phyloP scores from a whole-genome alignment of 2,888 invertebrate species.

The Lepidocyrtoides sp. region DNA sequence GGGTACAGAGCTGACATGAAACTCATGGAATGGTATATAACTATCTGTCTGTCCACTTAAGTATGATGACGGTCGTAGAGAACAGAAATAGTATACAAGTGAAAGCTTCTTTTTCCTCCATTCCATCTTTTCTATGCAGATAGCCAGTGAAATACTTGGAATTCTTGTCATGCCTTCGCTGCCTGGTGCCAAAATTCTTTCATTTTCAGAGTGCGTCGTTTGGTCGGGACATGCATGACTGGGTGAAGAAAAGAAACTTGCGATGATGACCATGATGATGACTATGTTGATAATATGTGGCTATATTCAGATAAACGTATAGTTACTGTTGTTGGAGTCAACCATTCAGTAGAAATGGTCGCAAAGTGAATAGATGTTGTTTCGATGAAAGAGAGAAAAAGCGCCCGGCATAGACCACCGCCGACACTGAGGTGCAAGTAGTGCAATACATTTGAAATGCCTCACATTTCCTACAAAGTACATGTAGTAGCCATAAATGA shows the following conservation, averaged over 20 bases:
- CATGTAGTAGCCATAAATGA: conserved; percentile 48
- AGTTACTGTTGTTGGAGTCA: neutral
- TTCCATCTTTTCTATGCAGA: neutral
- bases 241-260: conserved; percentile 42
- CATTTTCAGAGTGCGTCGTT: conserved; percentile 59
- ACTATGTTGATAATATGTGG: conserved; percentile 50
- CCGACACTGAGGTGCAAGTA: conserved; percentile 42
- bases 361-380: conserved; percentile 61
- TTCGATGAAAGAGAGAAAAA: conserved; percentile 10
- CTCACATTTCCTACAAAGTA: conserved; percentile 52
- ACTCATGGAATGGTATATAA: neutral
- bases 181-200: conserved; percentile 74
- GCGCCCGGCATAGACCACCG: conserved; percentile 30
- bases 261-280: conserved; percentile 59
- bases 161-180: conserved; percentile 64
- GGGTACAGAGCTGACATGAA: neutral
- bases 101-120: neutral
- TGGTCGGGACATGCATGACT: conserved; percentile 25
- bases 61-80: neutral
- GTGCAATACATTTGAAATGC: conserved; percentile 60
- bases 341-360: conserved; percentile 31
- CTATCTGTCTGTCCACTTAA: neutral
- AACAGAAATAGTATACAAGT: neutral
- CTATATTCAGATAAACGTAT: neutral
- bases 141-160: conserved; percentile 50